phyloP scores from a whole-genome alignment of 2,888 invertebrate species.

The Masnerella sp. region DNA sequence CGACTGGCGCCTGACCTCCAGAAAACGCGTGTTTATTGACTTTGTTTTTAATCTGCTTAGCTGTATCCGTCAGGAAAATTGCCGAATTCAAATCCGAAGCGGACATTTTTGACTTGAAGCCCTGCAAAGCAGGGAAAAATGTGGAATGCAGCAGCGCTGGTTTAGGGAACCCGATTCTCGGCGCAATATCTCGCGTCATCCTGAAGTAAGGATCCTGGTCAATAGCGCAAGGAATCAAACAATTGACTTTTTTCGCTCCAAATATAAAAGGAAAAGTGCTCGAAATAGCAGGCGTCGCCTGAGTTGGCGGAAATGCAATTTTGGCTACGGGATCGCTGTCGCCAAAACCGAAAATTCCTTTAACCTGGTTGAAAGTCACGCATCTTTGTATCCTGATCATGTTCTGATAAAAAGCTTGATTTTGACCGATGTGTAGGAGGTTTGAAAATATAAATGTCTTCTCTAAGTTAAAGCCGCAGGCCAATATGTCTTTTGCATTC shows the following conservation, averaged over 20 bases:
- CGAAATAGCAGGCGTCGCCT: conserved; percentile 96
- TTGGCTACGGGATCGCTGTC: conserved; percentile 98
- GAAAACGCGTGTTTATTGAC: conserved; percentile 98
- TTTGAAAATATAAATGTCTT: conserved; percentile 99
- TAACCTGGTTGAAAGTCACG: conserved; percentile 98
- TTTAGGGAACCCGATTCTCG: conserved; percentile 90
- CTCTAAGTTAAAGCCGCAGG: conserved; percentile 94
- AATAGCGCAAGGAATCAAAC: conserved; percentile 98
- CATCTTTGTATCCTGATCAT: conserved; percentile 94
- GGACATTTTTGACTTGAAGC: conserved; percentile 99
- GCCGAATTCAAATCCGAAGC: conserved; percentile 96
- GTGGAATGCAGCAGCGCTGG: conserved; percentile 91
- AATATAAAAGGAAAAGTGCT: conserved; percentile 95
- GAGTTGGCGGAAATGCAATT: conserved; percentile 96
- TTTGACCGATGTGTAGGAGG: conserved; percentile 92
- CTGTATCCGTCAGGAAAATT: conserved; percentile 95
- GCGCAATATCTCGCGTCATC: conserved; percentile 99
- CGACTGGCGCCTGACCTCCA: conserved; percentile 94
- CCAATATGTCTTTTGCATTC: conserved; percentile 99
- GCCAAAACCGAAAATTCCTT: conserved; percentile 98
- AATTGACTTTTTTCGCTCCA: conserved; percentile 85
- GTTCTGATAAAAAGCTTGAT: conserved; percentile 94
- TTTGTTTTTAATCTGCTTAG: conserved; percentile 97
- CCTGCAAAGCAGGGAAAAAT: conserved; percentile 96
- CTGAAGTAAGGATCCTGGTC: conserved; percentile 99